Conservation (phyloP, 2,113 vertebrate species). For the Mionectes macconnelli region DNA sequence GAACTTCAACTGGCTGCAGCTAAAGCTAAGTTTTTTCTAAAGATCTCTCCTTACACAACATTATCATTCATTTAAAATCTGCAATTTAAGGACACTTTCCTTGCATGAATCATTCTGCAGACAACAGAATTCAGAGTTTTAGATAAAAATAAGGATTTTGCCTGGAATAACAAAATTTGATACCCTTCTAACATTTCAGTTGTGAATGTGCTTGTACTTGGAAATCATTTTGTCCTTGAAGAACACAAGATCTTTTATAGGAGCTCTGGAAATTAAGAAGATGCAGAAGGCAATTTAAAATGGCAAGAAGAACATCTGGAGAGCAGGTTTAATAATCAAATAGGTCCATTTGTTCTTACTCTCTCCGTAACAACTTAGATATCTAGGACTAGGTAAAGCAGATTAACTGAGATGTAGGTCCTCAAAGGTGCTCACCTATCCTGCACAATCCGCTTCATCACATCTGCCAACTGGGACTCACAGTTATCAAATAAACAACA, state of each 20-base stretch:
- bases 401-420: background rate
- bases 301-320: background rate
- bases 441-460: background rate
- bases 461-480: background rate
- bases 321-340: background rate
- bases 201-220: background rate
- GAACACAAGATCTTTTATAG: background rate
- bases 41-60: background rate
- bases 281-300: background rate
- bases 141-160: background rate
- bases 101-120: background rate
- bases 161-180: background rate
- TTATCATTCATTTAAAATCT: background rate
- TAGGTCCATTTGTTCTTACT: background rate
- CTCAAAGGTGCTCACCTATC: background rate
- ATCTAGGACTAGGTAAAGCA: background rate
- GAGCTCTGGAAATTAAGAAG: background rate
- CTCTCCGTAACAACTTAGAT: background rate
- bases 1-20: background rate
- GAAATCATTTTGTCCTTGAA: background rate
- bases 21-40: background rate
- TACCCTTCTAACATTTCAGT: background rate
- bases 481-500: background rate
- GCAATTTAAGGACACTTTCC: background rate
- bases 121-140: background rate